A percentile compares a stretch with the other conserved stretches of the same genome.
These are phyloP conservation scores for Torymus auratus DNA, from an alignment of 2,888 invertebrate genomes.

Conservation along the genomic window DNA sequence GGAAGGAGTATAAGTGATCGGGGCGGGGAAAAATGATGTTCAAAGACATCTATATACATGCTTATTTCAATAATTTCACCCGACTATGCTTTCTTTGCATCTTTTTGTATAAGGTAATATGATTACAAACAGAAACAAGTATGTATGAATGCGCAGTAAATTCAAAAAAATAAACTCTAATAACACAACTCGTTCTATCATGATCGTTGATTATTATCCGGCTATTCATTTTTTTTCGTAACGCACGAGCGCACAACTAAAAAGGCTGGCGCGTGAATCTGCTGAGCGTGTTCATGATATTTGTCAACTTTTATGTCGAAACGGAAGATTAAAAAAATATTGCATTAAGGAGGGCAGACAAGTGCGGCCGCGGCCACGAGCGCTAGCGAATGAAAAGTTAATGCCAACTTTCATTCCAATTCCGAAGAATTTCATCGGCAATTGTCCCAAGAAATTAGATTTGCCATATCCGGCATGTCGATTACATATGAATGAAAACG, in stretches of 20 bases:
- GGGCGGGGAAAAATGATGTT: too few species aligned
- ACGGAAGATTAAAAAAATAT: constrained; percentile 49
- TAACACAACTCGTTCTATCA: not conserved
- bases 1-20: too few species aligned
- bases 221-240: constrained; percentile 13
- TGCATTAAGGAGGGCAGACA: constrained; percentile 24
- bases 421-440: constrained; percentile 46
- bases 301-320: constrained; percentile 34
- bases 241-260: not conserved
- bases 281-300: constrained; percentile 1
- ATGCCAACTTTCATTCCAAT: constrained; percentile 49
- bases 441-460: constrained; percentile 56
- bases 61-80: too few species aligned
- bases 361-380: not conserved
- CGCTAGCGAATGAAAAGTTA: constrained; percentile 28
- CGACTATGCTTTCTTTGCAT: too few species aligned
- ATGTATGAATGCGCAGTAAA: not conserved
- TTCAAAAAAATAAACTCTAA: not conserved
- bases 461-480: constrained; percentile 37
- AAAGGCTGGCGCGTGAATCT: not conserved
- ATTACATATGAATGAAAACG: constrained; percentile 55
- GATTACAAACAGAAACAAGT: too few species aligned
- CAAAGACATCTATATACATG: too few species aligned
- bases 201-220: constrained; percentile 3
- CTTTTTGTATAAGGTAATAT: too few species aligned